Evolutionary conservation across 2,888 invertebrate species (phyloP).

Genomic region (Phortica magna): DNA sequence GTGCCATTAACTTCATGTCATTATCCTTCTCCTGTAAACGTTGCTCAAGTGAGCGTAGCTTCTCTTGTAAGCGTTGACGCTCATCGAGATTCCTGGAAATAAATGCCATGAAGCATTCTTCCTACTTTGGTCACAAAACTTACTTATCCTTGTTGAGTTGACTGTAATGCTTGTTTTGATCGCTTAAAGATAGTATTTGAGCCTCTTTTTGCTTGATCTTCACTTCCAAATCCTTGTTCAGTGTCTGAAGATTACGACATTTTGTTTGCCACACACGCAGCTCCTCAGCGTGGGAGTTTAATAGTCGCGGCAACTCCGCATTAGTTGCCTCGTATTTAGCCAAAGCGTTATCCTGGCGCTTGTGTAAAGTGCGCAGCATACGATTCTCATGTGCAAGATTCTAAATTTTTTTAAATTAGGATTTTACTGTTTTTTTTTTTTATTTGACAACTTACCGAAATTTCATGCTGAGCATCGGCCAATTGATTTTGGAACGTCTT

Average conservation of each 20-base stretch:
- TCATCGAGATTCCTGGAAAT: slow-evolving; percentile 82
- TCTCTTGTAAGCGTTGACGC: slow-evolving; percentile 85
- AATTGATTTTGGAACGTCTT: slow-evolving; percentile 89
- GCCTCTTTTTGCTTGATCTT: slow-evolving; percentile 85
- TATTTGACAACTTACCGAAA: slow-evolving; percentile 80
- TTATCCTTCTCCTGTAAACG: slow-evolving; percentile 82
- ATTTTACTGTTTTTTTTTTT: background rate
- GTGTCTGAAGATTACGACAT: slow-evolving; percentile 83
- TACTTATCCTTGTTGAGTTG: slow-evolving; percentile 86
- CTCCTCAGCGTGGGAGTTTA: slow-evolving; percentile 89
- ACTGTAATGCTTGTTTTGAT: slow-evolving; percentile 85
- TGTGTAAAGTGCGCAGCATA: slow-evolving; percentile 86
- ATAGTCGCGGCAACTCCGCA: slow-evolving; percentile 85
- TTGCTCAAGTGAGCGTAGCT: slow-evolving; percentile 80
- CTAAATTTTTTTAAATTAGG: slow-evolving; percentile 73
- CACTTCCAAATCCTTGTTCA: slow-evolving; percentile 82
- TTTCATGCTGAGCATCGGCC: slow-evolving; percentile 87
- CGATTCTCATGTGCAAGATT: slow-evolving; percentile 86
- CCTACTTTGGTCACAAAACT: slow-evolving; percentile 33
- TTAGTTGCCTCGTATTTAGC: slow-evolving; percentile 87
- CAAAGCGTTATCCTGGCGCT: slow-evolving; percentile 88
- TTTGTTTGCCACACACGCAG: slow-evolving; percentile 84
- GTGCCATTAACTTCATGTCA: slow-evolving; percentile 83
- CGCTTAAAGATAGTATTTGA: slow-evolving; percentile 82
- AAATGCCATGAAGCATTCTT: background rate